These are phyloP conservation scores for Drosophila robusta DNA, from an alignment of 2,888 invertebrate genomes.

Conservation along the genomic window DNA sequence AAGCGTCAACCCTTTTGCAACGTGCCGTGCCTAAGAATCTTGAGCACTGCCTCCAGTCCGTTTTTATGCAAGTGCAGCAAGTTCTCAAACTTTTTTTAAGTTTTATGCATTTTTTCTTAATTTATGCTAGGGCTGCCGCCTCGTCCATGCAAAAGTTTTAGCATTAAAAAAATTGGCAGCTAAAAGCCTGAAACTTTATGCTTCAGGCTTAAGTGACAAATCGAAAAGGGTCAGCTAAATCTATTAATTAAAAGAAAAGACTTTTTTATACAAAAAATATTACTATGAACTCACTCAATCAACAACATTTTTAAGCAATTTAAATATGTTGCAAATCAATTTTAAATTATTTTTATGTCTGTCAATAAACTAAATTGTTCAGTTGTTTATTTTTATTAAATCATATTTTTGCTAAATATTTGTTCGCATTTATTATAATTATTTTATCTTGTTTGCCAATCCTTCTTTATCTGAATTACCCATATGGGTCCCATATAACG, in stretches of 20 bases:
- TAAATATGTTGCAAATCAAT: neutral
- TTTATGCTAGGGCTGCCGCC: constrained; percentile 52
- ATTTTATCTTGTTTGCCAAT: too few relatives aligned
- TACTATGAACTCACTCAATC: constrained; percentile 4
- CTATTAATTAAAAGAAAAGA: constrained; percentile 48
- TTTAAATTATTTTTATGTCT: neutral
- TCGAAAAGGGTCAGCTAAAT: constrained; percentile 32
- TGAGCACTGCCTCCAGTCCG: neutral
- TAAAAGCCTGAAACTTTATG: constrained; percentile 37
- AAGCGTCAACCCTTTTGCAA: neutral
- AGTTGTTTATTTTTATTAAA: too few relatives aligned
- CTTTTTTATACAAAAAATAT: neutral
- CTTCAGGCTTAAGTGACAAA: constrained; percentile 30
- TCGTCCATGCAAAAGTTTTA: constrained; percentile 45
- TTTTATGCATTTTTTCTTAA: constrained; percentile 54
- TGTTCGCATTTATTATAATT: neutral
- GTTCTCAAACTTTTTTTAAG: constrained; percentile 27
- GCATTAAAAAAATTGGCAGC: constrained; percentile 40
- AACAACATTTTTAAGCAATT: neutral
- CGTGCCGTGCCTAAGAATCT: constrained; percentile 8
- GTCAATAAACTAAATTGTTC: neutral
- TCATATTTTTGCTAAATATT: neutral
- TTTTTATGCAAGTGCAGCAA: constrained; percentile 36
- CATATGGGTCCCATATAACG: too few relatives aligned
- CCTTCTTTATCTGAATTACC: too few relatives aligned